phyloP scores from a whole-genome alignment of 1,140 invertebrate species.

The Stegodyphus dumicola region DNA sequence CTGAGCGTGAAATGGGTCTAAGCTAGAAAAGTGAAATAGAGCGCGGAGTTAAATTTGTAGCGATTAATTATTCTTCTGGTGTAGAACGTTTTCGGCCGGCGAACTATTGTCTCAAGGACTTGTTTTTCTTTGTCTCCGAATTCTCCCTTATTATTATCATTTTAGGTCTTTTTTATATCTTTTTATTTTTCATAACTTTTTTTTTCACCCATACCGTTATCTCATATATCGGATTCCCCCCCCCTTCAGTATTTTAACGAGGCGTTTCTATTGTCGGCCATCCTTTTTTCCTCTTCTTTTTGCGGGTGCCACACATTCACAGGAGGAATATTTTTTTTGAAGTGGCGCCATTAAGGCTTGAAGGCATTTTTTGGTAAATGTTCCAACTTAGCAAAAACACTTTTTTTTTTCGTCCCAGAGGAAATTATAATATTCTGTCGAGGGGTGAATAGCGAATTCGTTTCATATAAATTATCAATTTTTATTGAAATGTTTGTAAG shows the following conservation, averaged over 20 bases:
- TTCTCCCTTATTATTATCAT: background rate
- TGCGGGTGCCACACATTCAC: background rate
- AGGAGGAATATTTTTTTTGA: conserved; percentile 1
- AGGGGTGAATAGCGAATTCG: too few relatives aligned
- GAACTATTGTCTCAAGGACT: conserved; percentile 14
- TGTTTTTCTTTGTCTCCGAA: conserved; percentile 50
- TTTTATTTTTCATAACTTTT: background rate
- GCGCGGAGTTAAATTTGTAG: conserved; percentile 53
- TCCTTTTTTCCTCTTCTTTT: too few relatives aligned
- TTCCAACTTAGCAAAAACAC: too few relatives aligned
- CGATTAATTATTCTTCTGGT: conserved; percentile 53
- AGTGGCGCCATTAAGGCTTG: conserved; percentile 10
- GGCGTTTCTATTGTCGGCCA: background rate
- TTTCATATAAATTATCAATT: too few relatives aligned
- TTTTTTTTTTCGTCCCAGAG: too few relatives aligned
- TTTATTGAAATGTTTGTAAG: too few relatives aligned
- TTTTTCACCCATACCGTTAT: conserved; percentile 8
- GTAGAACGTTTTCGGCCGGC: conserved; percentile 19
- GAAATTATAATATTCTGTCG: too few relatives aligned
- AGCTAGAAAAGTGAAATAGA: conserved; percentile 40
- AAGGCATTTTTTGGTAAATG: background rate
- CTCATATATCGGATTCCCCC: background rate
- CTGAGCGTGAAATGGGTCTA: conserved; percentile 50
- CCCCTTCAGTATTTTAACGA: background rate
- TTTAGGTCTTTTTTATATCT: background rate